Percentiles rank a stretch among this genome's conserved stretches.
phyloP scores from a whole-genome alignment of 2,797 vertebrate genomes.

The Psittacula derbiana region DNA sequence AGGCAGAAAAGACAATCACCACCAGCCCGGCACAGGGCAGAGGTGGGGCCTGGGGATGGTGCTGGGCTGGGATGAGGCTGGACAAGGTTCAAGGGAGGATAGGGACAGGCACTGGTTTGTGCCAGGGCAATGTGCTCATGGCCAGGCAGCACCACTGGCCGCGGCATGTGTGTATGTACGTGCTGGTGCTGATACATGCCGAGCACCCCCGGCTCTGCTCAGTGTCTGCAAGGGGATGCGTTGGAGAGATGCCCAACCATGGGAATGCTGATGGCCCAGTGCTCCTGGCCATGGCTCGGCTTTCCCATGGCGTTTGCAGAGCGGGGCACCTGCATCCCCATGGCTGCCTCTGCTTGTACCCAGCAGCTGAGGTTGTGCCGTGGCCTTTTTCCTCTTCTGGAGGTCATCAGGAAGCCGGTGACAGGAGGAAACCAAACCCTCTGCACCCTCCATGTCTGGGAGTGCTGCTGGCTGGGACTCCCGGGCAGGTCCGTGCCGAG shows the following conservation, averaged over 20 bases:
- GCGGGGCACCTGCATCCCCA: neutral
- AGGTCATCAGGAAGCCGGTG: neutral
- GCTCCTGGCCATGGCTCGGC: fast-evolving
- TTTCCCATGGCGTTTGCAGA: neutral
- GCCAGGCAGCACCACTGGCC: neutral
- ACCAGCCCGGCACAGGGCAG: neutral
- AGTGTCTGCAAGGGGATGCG: neutral
- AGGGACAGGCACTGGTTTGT: neutral
- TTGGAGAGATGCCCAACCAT: neutral
- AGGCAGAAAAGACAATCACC: neutral
- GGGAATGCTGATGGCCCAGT: fast-evolving
- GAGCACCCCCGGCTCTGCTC: neutral
- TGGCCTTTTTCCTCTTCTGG: neutral
- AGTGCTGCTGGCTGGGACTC: neutral
- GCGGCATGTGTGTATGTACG: fast-evolving
- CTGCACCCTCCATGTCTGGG: fast-evolving
- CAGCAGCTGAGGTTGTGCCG: neutral
- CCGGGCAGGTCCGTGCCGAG: neutral
- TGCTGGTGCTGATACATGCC: fast-evolving
- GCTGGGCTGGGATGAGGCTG: neutral
- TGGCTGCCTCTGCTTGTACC: neutral
- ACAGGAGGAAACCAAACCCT: neutral
- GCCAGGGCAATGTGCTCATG: neutral
- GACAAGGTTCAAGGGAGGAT: neutral
- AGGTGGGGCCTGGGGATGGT: neutral